These are phyloP conservation scores for Sminthurides bifidus DNA, from an alignment of 1,140 invertebrate genomes.

Conservation along the genomic window DNA sequence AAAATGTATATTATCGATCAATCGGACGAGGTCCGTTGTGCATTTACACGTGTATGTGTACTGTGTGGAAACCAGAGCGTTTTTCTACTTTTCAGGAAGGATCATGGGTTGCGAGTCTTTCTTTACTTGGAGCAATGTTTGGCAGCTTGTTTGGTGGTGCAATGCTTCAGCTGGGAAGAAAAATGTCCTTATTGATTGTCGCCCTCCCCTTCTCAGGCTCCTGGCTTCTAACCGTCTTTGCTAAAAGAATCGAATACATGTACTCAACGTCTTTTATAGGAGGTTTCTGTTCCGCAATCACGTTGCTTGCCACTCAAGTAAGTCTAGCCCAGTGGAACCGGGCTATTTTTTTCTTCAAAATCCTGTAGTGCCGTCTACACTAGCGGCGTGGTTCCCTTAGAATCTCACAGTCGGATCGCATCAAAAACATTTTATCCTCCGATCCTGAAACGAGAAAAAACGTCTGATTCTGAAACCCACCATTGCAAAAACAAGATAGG, in stretches of 20 bases:
- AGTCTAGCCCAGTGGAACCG: not conserved
- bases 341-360: not conserved
- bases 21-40: too few relatives aligned
- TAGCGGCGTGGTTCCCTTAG: too few relatives aligned
- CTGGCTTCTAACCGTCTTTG: conserved; percentile 63
- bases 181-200: conserved; percentile 52
- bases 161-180: conserved; percentile 56
- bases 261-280: conserved; percentile 63
- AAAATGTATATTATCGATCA: too few relatives aligned
- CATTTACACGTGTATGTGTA: too few relatives aligned
- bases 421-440: too few relatives aligned
- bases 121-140: conserved; percentile 62
- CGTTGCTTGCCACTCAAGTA: conserved; percentile 66
- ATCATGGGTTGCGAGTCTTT: conserved; percentile 68
- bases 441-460: too few relatives aligned
- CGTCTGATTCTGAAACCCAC: too few relatives aligned
- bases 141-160: conserved; percentile 43
- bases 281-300: conserved; percentile 64
- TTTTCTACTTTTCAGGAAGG: too few relatives aligned
- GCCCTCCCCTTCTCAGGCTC: conserved; percentile 58
- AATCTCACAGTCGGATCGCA: too few relatives aligned
- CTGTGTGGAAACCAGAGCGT: too few relatives aligned
- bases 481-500: too few relatives aligned
- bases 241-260: conserved; percentile 59
- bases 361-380: not conserved